phyloP scores from a whole-genome alignment of 2,888 invertebrate species.

The Nysson spinosus region DNA sequence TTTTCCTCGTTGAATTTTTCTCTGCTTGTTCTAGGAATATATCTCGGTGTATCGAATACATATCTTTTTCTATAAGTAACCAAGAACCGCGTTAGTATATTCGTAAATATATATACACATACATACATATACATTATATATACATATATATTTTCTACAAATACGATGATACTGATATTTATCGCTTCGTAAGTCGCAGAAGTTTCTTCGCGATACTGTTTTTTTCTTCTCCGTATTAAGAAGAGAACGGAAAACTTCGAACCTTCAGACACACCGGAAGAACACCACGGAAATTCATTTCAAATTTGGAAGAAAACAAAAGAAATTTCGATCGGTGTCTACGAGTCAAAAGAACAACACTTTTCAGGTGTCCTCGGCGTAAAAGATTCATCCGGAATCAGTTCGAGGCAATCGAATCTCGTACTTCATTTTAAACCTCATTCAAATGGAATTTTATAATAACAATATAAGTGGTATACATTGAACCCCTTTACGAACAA shows the following conservation, averaged over 20 bases:
- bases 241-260: too few relatives aligned
- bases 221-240: constrained; percentile 20
- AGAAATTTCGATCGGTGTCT: background rate
- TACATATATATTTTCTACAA: constrained; percentile 46
- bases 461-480: too few relatives aligned
- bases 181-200: constrained; percentile 17
- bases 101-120: constrained; percentile 4
- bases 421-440: too few relatives aligned
- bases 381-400: too few relatives aligned
- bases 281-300: too few relatives aligned
- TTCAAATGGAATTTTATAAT: too few relatives aligned
- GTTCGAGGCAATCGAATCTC: too few relatives aligned
- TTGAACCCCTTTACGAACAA: too few relatives aligned
- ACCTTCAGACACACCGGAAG: constrained; percentile 10
- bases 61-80: constrained; percentile 44
- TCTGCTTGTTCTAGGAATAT: constrained; percentile 38
- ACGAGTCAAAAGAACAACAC: too few relatives aligned
- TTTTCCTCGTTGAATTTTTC: constrained; percentile 24
- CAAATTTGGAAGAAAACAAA: too few relatives aligned
- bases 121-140: constrained; percentile 22
- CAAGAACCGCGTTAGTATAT: constrained; percentile 33
- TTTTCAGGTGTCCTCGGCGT: too few relatives aligned
- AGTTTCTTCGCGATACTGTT: constrained; percentile 34
- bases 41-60: constrained; percentile 34
- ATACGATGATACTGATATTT: constrained; percentile 38